phyloP scores from a whole-genome alignment of 2,113 vertebrate species.

The Desmodus rotundus region DNA sequence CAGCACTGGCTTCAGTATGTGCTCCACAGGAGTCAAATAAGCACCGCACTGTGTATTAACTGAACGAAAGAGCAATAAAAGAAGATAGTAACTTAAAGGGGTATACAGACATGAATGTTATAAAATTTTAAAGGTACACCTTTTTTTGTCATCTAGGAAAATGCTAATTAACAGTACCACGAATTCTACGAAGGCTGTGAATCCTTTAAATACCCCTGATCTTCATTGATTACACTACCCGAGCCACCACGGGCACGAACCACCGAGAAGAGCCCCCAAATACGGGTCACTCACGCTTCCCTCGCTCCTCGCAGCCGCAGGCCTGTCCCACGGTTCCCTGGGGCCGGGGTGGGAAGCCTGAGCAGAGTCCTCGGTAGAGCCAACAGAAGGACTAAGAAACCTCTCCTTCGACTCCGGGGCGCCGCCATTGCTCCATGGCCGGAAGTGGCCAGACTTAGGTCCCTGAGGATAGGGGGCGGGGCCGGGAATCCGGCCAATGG shows the following conservation, averaged over 20 bases:
- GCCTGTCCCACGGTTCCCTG: accelerated
- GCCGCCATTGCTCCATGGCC: constrained; percentile 57
- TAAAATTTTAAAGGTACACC: background rate
- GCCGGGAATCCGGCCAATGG: constrained; percentile 39
- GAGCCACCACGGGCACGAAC: background rate
- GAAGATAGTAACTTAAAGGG: too few species aligned
- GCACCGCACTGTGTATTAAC: too few species aligned
- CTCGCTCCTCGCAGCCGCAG: background rate
- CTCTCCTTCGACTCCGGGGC: accelerated
- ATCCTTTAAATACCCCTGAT: too few species aligned
- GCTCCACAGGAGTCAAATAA: background rate
- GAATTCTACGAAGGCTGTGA: background rate
- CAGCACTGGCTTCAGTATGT: background rate
- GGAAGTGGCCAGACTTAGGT: constrained; percentile 16
- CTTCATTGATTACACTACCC: background rate
- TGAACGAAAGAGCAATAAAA: background rate
- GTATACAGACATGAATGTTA: background rate
- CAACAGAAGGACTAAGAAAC: accelerated
- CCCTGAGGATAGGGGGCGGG: background rate
- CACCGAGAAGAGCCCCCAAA: background rate
- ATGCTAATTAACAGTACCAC: background rate
- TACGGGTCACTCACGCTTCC: background rate
- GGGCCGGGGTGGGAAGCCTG: accelerated
- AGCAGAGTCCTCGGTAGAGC: accelerated
- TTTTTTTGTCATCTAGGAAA: background rate